Evolutionary conservation across 2,113 vertebrate genomes (phyloP).

Genomic region (Cepphus grylle): DNA sequence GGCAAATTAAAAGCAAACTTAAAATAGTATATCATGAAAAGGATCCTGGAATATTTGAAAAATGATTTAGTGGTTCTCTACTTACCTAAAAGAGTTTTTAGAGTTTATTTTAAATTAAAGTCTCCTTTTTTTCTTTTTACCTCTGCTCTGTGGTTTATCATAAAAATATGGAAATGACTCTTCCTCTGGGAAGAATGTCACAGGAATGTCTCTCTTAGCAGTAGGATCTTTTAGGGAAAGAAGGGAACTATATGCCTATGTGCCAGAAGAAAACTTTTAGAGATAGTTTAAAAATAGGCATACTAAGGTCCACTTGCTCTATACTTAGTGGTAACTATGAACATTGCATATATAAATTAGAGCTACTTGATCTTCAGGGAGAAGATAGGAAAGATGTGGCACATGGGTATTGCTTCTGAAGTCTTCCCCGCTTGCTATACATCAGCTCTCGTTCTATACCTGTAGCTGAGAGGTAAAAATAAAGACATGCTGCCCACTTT

Average conservation of each 20-base stretch:
- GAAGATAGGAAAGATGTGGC: background rate
- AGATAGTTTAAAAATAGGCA: background rate
- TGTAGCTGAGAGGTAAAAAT: background rate
- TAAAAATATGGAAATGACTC: background rate
- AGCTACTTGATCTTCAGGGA: background rate
- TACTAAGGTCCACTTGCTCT: background rate
- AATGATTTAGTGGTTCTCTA: background rate
- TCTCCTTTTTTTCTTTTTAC: background rate
- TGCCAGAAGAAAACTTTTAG: background rate
- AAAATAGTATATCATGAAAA: background rate
- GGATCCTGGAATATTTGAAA: background rate
- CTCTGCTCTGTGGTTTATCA: background rate
- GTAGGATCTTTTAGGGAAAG: background rate
- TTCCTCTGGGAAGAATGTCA: background rate
- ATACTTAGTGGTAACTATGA: background rate
- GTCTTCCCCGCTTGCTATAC: background rate
- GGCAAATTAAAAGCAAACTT: slow-evolving; percentile 40
- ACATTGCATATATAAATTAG: background rate
- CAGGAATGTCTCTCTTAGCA: background rate
- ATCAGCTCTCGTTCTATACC: background rate
- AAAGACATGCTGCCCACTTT: background rate
- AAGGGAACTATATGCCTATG: background rate
- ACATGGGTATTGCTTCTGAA: background rate
- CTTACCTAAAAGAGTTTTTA: background rate
- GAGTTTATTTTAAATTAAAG: background rate